A percentile compares a stretch with the other conserved stretches of the same genome.
phyloP scores from a whole-genome alignment of 2,888 invertebrate genomes.

The Petrolisthes manimaculis region DNA sequence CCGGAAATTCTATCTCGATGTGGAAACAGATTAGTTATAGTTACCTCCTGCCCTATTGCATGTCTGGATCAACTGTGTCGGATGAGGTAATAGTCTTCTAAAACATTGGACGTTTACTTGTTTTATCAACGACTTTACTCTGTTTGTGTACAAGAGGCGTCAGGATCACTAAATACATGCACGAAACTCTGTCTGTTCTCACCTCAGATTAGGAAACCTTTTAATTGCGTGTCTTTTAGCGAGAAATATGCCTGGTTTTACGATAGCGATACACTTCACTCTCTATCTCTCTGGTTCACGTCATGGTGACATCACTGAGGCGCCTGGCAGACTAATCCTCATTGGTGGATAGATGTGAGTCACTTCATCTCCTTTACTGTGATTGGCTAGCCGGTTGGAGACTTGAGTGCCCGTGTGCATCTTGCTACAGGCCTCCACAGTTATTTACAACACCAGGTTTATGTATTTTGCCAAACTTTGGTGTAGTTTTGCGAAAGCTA shows the following conservation, averaged over 20 bases:
- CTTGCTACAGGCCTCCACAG: conserved; percentile 33
- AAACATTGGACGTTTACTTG: neutral
- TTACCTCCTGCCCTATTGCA: neutral
- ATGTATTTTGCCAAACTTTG: neutral
- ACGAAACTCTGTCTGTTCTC: neutral
- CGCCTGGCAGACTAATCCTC: conserved; percentile 35
- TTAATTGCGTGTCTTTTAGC: neutral
- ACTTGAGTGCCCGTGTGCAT: conserved; percentile 46
- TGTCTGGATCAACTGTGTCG: neutral
- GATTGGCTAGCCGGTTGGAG: conserved; percentile 51
- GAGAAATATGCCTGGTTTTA: conserved; percentile 35
- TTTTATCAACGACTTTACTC: neutral
- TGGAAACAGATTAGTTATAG: neutral
- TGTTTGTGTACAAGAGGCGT: neutral
- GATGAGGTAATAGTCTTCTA: neutral
- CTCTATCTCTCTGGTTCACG: conserved; percentile 39
- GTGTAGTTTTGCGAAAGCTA: conserved; percentile 26
- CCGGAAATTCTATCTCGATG: neutral
- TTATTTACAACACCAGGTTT: neutral
- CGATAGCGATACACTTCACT: conserved; percentile 7
- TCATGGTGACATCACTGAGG: conserved; percentile 58
- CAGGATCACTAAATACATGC: no score
- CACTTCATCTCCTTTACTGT: conserved; percentile 45
- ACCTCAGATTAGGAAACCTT: neutral
- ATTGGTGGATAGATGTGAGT: conserved; percentile 53